Percentiles rank a stretch among this genome's conserved stretches.
Evolutionary conservation across 2,888 invertebrate genomes (phyloP).

Genomic region (Scrobipalpa atriplicella): DNA sequence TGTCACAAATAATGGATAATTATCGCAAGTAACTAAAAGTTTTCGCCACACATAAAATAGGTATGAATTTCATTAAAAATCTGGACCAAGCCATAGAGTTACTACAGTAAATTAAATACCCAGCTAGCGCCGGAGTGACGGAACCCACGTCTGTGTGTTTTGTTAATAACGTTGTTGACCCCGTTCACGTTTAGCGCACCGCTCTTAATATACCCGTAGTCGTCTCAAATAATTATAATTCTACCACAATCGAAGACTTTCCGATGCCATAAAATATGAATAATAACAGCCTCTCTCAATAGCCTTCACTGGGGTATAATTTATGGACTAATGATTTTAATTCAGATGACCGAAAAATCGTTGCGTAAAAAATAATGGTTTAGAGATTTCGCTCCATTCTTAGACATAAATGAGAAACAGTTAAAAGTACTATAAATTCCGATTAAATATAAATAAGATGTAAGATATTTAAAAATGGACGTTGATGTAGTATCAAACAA

Average conservation of each 20-base stretch:
- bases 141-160: constrained; percentile 48
- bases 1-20: no score
- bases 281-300: constrained; percentile 38
- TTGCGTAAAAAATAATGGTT: constrained; percentile 16
- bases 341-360: constrained; percentile 21
- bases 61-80: no score
- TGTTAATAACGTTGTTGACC: constrained; percentile 55
- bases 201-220: neutral
- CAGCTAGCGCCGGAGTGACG: no score
- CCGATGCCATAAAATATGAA: constrained; percentile 46
- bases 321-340: constrained; percentile 30
- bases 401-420: neutral
- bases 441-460: neutral
- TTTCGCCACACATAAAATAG: no score
- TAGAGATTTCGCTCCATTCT: neutral
- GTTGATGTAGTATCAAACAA: constrained; percentile 21
- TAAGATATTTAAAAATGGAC: constrained; percentile 17
- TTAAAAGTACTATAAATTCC: neutral
- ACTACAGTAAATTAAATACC: no score
- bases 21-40: no score
- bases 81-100: no score
- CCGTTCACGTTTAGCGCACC: constrained; percentile 5
- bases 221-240: constrained; percentile 9
- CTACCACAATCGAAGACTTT: constrained; percentile 40
- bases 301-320: constrained; percentile 28